These are phyloP conservation scores for Sinella curviseta DNA, from an alignment of 1,140 invertebrate genomes.

Conservation along the genomic window DNA sequence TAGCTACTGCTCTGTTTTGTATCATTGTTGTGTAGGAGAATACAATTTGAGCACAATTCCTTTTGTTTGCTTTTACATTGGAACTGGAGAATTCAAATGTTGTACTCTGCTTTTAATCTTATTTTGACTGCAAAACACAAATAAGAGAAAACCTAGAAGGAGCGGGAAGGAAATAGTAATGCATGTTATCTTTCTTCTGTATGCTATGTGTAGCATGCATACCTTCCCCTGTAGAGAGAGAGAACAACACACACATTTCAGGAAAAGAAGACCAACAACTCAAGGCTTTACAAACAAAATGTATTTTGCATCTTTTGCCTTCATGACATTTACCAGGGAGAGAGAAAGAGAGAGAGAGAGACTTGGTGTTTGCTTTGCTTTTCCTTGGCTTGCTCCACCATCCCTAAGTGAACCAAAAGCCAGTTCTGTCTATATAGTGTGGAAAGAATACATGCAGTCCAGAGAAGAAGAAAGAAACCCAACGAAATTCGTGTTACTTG, in stretches of 20 bases:
- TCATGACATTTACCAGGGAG: not conserved
- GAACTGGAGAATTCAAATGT: constrained; percentile 16
- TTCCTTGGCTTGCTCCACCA: not conserved
- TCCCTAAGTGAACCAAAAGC: not conserved
- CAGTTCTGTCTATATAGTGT: not conserved
- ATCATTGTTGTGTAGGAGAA: not conserved
- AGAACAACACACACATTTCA: too few relatives aligned
- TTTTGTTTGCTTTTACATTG: constrained; percentile 18
- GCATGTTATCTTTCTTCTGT: not conserved
- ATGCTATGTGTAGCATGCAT: not conserved
- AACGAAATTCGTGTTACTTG: too few relatives aligned
- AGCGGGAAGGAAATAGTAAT: not conserved
- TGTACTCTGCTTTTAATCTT: constrained; percentile 21
- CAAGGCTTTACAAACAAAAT: too few relatives aligned
- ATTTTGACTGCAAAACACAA: constrained; percentile 23
- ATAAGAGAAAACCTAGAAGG: constrained; percentile 3
- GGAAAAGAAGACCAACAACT: too few relatives aligned
- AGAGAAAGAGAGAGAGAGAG: too few relatives aligned
- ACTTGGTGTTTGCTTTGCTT: not conserved
- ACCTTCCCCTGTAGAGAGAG: not conserved
- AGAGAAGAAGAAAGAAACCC: too few relatives aligned
- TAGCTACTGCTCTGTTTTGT: not conserved
- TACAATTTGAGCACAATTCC: not conserved
- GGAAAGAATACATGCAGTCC: too few relatives aligned
- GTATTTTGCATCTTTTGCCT: not conserved